Evolutionary conservation across 2,888 invertebrate species (phyloP), one percentile per base, ranked within the genome.

Genomic region (Endomychus coccineus): DNA sequence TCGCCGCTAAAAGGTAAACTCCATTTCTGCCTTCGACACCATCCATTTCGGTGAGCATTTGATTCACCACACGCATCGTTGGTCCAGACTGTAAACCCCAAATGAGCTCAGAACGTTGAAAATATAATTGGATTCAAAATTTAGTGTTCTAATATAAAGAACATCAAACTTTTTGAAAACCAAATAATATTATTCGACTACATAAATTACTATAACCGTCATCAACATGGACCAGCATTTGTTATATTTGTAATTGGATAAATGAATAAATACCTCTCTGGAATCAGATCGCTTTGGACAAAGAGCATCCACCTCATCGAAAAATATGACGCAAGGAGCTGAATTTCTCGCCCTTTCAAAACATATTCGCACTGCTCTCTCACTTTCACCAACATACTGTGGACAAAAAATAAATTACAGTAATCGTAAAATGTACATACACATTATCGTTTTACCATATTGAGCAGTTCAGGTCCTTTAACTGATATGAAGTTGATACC

Each of bases 401-500:
- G 61, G 64, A 47, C 43, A 40, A 34, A 36, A 32, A 27, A 39
- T 28, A 32, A 6, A 36, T 7, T 28, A 7, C 10, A 28, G 10
- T 9, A 25, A 25, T 7, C 7, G 19, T 19, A 6, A 19, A 19
- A 7, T 7, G 19, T 19, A 7, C 7, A 9, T 9, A 11, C 7
- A 10, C 9, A 5, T 19, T 7, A 19, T 19, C 6, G 7, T 7
- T 19, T 67, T 65, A 88, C 88, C 97, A 97, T 98, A 60, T 94
- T 97, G 38, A 98, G 71, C 34, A 98, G 68, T 67, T 98, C 98
- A 1, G 98, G 97, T 10, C 98, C 98, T 69, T 97, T 98, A 1
- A 98, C 95, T 4, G 95, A 94, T 53, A 98, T 94, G 54, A 98
- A 98, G 68, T 97, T 98, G 23, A 98, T 89, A 17, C 95, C 95